These are phyloP conservation scores for Morpho achilles DNA, from an alignment of 2,888 invertebrate genomes.

Conservation along the genomic window DNA sequence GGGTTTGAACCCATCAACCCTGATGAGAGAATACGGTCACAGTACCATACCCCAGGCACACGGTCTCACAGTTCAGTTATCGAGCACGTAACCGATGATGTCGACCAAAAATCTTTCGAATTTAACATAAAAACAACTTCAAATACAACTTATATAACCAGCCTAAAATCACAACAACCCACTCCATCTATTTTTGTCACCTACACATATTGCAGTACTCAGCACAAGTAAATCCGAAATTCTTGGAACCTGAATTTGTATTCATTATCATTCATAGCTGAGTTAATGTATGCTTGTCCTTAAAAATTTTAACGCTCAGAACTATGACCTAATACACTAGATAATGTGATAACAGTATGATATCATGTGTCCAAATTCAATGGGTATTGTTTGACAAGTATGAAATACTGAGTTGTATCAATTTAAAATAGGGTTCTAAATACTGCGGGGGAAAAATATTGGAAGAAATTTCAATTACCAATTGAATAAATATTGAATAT, in stretches of 20 bases:
- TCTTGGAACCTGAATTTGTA: conserved; percentile 5
- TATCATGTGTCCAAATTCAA: conserved; percentile 30
- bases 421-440: background rate
- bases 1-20: too few relatives aligned
- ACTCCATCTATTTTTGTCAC: background rate
- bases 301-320: conserved; percentile 16
- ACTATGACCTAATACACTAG: conserved; percentile 20
- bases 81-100: too few relatives aligned
- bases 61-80: too few relatives aligned
- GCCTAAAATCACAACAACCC: background rate
- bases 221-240: background rate
- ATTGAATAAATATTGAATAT: too few relatives aligned
- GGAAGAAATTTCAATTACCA: too few relatives aligned
- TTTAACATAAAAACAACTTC: too few relatives aligned
- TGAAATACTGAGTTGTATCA: conserved; percentile 12
- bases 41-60: too few relatives aligned
- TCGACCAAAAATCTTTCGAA: too few relatives aligned
- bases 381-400: conserved; percentile 25
- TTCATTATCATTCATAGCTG: conserved; percentile 8
- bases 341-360: conserved; percentile 28
- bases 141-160: background rate
- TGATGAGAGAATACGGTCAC: too few relatives aligned
- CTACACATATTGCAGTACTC: conserved; percentile 1
- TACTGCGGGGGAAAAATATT: too few relatives aligned
- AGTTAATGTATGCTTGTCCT: conserved; percentile 1